Evolutionary conservation across 2,888 invertebrate genomes (phyloP), one percentile per base, ranked within the genome.

Genomic region (Eudemis profundana): DNA sequence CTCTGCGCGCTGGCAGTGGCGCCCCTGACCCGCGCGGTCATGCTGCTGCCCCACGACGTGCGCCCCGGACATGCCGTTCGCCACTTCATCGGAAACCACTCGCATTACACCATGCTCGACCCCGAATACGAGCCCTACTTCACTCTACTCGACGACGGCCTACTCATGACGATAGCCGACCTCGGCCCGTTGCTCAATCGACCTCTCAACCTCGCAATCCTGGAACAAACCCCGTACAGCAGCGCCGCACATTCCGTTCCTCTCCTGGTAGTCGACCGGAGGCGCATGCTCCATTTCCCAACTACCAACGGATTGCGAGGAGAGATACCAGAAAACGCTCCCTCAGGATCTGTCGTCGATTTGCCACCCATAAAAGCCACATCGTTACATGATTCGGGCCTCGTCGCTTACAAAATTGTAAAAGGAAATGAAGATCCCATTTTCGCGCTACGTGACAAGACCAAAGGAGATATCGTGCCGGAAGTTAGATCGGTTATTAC

Each of bases 161-260:
- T 97, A 63, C 95, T 98, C 64, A 98, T 98, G 97, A 97, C 97
- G 49, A 97, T 97, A 23, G 95, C 96, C 40, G 97, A 97, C 80
- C 93, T 98, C 44, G 94, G 95, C 59, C 96, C 97, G 12, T 89
- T 98, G 68, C 94, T 97, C 67, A 95, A 97, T 83, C 94, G 95
- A 71, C 96, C 96, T 0, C 95, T 97, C 23, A 95, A 96, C 81
- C 93, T 97, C 65, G 94, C 97, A 59, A 95, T 97, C 17, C 90
- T 97, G 62, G 97, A 97, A 81, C 96, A 97, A 82, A 94, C 95
- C 51, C 95, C 95, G 3, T 97, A 96, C 83, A 94, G 94, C 71
- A 96, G 96, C 69, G 94, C 95, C 50, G 96, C 96, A 21, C 97
- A 97, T 83, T 94, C 95, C 72, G 88, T 98, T 59, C 96, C 96